Evolutionary conservation across 2,888 invertebrate species (phyloP), one percentile per base, ranked within the genome.

Genomic region (Meganola albula): DNA sequence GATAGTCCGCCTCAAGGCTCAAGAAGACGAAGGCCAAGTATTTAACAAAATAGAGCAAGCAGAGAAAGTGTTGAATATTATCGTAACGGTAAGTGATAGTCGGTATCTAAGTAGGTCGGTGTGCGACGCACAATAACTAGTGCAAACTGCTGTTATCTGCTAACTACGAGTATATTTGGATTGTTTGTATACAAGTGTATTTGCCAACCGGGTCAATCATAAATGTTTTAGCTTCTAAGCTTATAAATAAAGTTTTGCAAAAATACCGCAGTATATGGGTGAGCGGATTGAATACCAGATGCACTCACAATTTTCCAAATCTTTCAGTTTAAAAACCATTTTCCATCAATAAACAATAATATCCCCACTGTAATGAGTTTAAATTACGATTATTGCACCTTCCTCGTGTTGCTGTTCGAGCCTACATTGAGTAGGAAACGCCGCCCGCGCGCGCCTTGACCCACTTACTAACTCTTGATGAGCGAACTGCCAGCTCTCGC

Each of bases 91-190:
- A 57, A 58, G 57, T 59, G 78, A 79, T 77, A 78, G 66, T 56
- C 53, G 37, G 58, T 82, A 83, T 83, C 83, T 79, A 80, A 67
- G 74, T 84, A 58, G 83, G 79, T 74, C 82, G 70, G 53, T 57
- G 63, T 63, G 45, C 43, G 40, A 29, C 34, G 57, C 51, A 63
- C 62, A 52, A 52, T 50, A 62, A 68, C 73, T 69, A 62, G 70
- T 62, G 61, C 72, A 63, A 67, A 69, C 70, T 62, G 59, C 59
- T 61, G 53, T 63, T 76, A 76, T 75, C 71, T 66, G 42, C 48
- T 38, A 49, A 43, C 55, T 40, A 49, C 46, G 44, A 5, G n/a
- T 3, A 46, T 37, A 44, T 39, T 48, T 40, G 51, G 45, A 63
- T 59, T 66, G 63, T 63, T 64, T 58, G 50, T 48, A 50, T 44